These are phyloP conservation scores for Aplocera efformata DNA, from an alignment of 2,888 invertebrate species.

Conservation along the genomic window DNA sequence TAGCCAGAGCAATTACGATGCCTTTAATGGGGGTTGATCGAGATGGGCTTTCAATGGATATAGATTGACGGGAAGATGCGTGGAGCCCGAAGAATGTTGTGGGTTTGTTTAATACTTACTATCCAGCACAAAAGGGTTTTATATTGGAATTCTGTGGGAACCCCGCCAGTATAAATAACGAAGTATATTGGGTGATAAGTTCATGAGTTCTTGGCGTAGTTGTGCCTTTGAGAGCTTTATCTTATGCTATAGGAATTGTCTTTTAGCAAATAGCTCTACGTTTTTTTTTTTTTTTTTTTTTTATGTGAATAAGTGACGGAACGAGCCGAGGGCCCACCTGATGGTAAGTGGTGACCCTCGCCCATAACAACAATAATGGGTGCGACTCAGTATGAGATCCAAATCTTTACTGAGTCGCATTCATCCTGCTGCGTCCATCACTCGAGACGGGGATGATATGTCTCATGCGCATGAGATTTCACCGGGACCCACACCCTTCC, in stretches of 20 bases:
- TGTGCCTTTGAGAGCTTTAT: constrained; percentile 12
- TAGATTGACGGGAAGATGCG: constrained; percentile 35
- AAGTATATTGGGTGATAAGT: constrained; percentile 18
- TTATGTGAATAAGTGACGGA: too few relatives aligned
- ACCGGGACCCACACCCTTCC: too few relatives aligned
- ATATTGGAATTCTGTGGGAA: constrained; percentile 20
- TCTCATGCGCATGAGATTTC: too few relatives aligned
- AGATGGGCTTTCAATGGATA: constrained; percentile 38
- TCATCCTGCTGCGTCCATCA: too few relatives aligned
- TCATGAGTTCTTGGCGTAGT: constrained; percentile 11
- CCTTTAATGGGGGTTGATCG: constrained; percentile 40
- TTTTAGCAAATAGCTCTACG: too few relatives aligned
- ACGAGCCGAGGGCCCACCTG: too few relatives aligned
- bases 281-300: too few relatives aligned
- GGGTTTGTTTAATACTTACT: constrained; percentile 28
- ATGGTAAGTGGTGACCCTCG: too few relatives aligned
- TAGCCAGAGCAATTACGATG: constrained; percentile 42
- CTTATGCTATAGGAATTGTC: constrained; percentile 5
- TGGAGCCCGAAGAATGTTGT: constrained; percentile 32
- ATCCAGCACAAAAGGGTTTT: constrained; percentile 7
- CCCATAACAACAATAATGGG: too few relatives aligned
- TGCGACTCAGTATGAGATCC: too few relatives aligned
- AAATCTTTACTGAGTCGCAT: too few relatives aligned
- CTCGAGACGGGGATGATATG: too few relatives aligned
- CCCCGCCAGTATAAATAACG: constrained; percentile 15